A percentile compares a stretch with the other conserved stretches of the same genome.
Evolutionary conservation across 2,113 vertebrate genomes (phyloP).

Genomic region (Zapus hudsonius): DNA sequence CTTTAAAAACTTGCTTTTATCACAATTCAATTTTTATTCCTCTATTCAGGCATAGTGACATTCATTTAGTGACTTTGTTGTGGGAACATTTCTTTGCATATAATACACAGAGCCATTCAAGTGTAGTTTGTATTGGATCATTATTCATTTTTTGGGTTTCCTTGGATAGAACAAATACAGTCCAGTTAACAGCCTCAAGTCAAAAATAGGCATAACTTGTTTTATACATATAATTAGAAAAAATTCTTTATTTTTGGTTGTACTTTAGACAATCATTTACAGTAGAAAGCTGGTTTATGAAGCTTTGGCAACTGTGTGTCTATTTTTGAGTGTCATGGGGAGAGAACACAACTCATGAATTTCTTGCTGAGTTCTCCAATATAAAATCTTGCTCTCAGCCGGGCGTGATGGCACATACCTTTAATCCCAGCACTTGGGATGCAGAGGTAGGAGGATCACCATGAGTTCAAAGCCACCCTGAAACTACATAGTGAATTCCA

Average conservation of each 20-base stretch:
- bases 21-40: slow-evolving; percentile 78
- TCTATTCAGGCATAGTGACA: slow-evolving; percentile 73
- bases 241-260: slow-evolving; percentile 37
- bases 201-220: slow-evolving; percentile 61
- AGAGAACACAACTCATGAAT: not conserved
- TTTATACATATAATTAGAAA: slow-evolving; percentile 37
- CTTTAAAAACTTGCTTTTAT: slow-evolving; percentile 79
- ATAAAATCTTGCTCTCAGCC: too few species aligned
- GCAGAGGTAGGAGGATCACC: too few species aligned
- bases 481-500: too few species aligned
- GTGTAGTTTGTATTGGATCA: slow-evolving; percentile 73
- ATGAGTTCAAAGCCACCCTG: too few species aligned
- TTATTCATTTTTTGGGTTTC: slow-evolving; percentile 68
- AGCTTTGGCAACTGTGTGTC: slow-evolving; percentile 1
- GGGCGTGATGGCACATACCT: too few species aligned
- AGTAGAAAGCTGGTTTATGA: slow-evolving; percentile 47
- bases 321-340: not conserved
- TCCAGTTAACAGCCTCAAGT: slow-evolving; percentile 67
- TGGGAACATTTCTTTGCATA: slow-evolving; percentile 77
- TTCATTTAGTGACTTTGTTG: slow-evolving; percentile 78
- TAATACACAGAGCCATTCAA: slow-evolving; percentile 70
- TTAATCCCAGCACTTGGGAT: too few species aligned
- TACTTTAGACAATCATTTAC: slow-evolving; percentile 62
- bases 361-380: slow-evolving; percentile 16
- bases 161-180: slow-evolving; percentile 67